Base-by-base conservation (phyloP, 2,888 invertebrate species). In the Julus scanicus region DNA sequence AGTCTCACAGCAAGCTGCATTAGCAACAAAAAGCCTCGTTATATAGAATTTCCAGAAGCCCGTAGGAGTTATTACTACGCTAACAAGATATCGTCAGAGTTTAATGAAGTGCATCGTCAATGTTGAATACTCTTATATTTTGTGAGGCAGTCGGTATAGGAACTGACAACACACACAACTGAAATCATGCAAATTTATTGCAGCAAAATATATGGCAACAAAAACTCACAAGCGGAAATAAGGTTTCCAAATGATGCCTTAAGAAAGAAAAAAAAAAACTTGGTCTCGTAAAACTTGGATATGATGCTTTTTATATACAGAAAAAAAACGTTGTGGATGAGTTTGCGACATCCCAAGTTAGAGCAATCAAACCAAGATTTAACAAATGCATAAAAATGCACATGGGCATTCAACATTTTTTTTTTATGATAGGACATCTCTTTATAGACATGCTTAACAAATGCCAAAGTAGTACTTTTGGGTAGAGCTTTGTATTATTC, bases 181-280 rank as follows among this genome's bases (percentile, higher is more conserved):
- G 63, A 63, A 63, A 63, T 63, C 63, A 63, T 63, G 63, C 63
- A 63, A 63, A 63, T 63, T 63, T 63, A 63, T 63, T 63, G 63
- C 63, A 20, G 63, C n/a, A 63, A 63, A 63, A 63, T 63, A 63
- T 63, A 63, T 63, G 20, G 63, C 63, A 63, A 63, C 63, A 63
- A 63, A 17, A 63, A 63, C 63, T 4, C 63, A 63, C 63, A 5
- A 63, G 63, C 63, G 63, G 63, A 63, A 63, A 63, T 63, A 63
- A 63, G 63, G 63, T 63, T 63, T 63, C 63, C 63, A 63, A 63
- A 63, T 63, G 63, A 63, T 63, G 63, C 63, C 63, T 20, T 63
- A 20, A 20, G 9, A 20, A 63, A 63, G 20, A 63, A 63, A 63
- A 29, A 29, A 29, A 29, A 29, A 29, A 29, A 29, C 29, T 29